Conservation (phyloP, 2,113 vertebrate genomes). For the Labeo catla region DNA sequence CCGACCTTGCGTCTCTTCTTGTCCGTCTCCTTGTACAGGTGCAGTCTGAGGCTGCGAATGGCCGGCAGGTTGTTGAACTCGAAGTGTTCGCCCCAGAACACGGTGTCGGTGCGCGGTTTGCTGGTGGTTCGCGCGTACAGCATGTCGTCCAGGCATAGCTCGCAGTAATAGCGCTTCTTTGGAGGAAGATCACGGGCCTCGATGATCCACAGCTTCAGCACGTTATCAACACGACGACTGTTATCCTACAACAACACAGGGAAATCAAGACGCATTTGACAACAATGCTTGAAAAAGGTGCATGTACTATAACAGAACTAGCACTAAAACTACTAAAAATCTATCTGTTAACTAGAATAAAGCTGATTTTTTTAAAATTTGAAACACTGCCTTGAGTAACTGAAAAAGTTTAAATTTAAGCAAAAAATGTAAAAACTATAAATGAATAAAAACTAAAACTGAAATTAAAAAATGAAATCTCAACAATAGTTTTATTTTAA, state of each 20-base stretch:
- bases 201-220: slow-evolving; percentile 96
- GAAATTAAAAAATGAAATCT: too few relatives aligned
- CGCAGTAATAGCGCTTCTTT: slow-evolving; percentile 98
- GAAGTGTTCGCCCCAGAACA: slow-evolving; percentile 98
- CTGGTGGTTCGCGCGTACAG: slow-evolving; percentile 96
- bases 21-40: slow-evolving; percentile 97
- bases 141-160: slow-evolving; percentile 97
- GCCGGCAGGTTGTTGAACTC: slow-evolving; percentile 97
- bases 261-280: too few relatives aligned
- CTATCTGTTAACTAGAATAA: too few relatives aligned
- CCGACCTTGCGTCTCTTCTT: slow-evolving; percentile 91
- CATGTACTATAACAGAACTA: too few relatives aligned
- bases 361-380: too few relatives aligned
- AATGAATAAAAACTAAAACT: too few relatives aligned
- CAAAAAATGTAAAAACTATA: too few relatives aligned
- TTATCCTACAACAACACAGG: slow-evolving; percentile 82
- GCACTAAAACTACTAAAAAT: too few relatives aligned
- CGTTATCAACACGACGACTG: slow-evolving; percentile 94
- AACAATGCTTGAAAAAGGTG: too few relatives aligned
- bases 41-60: slow-evolving; percentile 91
- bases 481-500: too few relatives aligned
- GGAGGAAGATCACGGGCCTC: slow-evolving; percentile 93
- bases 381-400: too few relatives aligned
- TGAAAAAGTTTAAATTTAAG: too few relatives aligned
- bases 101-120: slow-evolving; percentile 93